Evolutionary conservation across 2,113 vertebrate species (phyloP).

Genomic region (Podarcis raffonei): DNA sequence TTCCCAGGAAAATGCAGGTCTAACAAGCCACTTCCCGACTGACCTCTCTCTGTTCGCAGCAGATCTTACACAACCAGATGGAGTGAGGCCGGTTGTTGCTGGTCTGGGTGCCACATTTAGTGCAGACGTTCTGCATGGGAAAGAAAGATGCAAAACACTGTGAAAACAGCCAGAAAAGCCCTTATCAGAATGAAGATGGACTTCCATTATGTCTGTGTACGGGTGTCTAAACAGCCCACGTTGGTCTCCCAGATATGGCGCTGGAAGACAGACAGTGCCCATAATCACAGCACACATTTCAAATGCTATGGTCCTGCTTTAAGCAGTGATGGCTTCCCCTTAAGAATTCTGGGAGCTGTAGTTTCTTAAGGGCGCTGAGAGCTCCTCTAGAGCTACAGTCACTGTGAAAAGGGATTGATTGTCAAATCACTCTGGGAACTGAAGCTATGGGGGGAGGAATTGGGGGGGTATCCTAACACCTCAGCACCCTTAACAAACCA

Average conservation of each 20-base stretch:
- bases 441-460: no score
- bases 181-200: background rate
- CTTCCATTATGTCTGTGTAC: background rate
- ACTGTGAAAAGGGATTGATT: no score
- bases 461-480: no score
- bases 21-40: conserved; percentile 32
- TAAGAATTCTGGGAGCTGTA: no score
- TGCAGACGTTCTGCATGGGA: conserved; percentile 86
- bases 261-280: background rate
- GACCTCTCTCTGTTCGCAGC: conserved; percentile 93
- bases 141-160: background rate
- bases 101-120: conserved; percentile 86
- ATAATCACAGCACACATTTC: no score
- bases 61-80: conserved; percentile 93
- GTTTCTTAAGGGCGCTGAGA: no score
- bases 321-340: no score
- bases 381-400: no score
- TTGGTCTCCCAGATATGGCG: background rate
- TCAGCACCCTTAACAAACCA: no score
- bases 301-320: no score
- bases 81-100: conserved; percentile 79
- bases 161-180: background rate
- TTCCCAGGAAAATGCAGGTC: rapidly evolving
- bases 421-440: no score
- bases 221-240: background rate